Evolutionary conservation across 1,140 invertebrate genomes (phyloP).

Genomic region (Drosophila funebris): DNA sequence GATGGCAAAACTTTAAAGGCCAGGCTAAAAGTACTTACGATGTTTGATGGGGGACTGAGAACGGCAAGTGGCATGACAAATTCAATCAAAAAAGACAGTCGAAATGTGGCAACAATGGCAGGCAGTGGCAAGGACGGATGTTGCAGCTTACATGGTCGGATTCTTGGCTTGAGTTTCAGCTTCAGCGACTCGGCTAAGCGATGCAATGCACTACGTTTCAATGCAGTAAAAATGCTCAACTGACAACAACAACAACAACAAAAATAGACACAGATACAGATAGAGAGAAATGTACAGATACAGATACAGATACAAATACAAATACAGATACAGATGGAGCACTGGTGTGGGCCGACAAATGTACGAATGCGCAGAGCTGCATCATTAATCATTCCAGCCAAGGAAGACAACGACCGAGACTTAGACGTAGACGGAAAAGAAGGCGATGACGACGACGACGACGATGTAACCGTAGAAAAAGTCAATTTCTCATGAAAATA

Average conservation of each 20-base stretch:
- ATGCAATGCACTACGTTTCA: slow-evolving; percentile 35
- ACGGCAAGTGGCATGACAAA: slow-evolving; percentile 56
- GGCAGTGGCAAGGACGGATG: slow-evolving; percentile 41
- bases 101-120: slow-evolving; percentile 18
- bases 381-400: slow-evolving; percentile 82
- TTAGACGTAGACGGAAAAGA: slow-evolving; percentile 46
- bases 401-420: slow-evolving; percentile 71
- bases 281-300: slow-evolving; percentile 52
- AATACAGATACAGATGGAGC: slow-evolving; percentile 24
- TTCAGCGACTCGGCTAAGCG: slow-evolving; percentile 48
- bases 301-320: slow-evolving; percentile 41
- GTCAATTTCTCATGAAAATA: slow-evolving; percentile 83
- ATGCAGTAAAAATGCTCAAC: slow-evolving; percentile 65
- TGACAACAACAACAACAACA: slow-evolving; percentile 31
- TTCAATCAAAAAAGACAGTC: slow-evolving; percentile 65
- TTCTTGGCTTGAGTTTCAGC: slow-evolving; percentile 28
- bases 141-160: slow-evolving; percentile 50
- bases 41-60: not conserved
- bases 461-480: slow-evolving; percentile 69
- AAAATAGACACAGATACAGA: slow-evolving; percentile 48
- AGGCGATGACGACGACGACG: slow-evolving; percentile 54
- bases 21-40: slow-evolving; percentile 1
- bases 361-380: slow-evolving; percentile 73
- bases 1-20: slow-evolving; percentile 54
- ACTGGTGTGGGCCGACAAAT: slow-evolving; percentile 61